phyloP scores from a whole-genome alignment of 2,888 invertebrate genomes.

The Fragum sueziense region DNA sequence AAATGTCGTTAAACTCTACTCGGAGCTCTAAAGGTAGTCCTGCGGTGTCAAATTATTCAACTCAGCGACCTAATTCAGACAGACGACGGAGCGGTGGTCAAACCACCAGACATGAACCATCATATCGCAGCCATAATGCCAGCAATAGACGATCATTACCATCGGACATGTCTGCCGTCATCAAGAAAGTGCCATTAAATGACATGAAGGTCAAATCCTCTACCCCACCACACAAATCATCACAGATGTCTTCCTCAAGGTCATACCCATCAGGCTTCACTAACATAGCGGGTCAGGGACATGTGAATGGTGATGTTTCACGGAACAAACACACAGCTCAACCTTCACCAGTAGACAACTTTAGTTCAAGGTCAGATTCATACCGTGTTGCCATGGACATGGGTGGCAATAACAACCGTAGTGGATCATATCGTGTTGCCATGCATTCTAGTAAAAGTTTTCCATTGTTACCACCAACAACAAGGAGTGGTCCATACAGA shows the following conservation, averaged over 20 bases:
- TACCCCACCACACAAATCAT: constrained; percentile 3
- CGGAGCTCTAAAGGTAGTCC: constrained; percentile 19
- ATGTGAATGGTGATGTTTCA: neutral
- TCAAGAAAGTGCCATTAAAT: constrained; percentile 52
- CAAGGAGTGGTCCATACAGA: constrained; percentile 57
- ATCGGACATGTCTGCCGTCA: constrained; percentile 39
- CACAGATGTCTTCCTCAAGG: constrained; percentile 56
- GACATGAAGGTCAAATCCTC: constrained; percentile 31
- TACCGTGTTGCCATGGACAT: constrained; percentile 71
- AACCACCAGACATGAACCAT: constrained; percentile 55
- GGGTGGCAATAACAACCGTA: constrained; percentile 48
- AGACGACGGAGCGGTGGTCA: constrained; percentile 42
- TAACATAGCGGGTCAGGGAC: neutral
- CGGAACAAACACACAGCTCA: neutral
- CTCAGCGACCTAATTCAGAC: constrained; percentile 17
- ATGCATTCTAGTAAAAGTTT: constrained; percentile 64
- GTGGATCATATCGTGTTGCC: constrained; percentile 61
- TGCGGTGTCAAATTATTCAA: neutral
- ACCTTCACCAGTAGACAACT: neutral
- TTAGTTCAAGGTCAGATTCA: constrained; percentile 66
- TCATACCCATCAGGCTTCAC: constrained; percentile 62
- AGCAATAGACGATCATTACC: constrained; percentile 52
- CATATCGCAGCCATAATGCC: constrained; percentile 50
- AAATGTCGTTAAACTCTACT: constrained; percentile 49
- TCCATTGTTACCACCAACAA: constrained; percentile 57